These are phyloP conservation scores for Apoda limacodes DNA, from an alignment of 2,888 invertebrate genomes.

Conservation along the genomic window DNA sequence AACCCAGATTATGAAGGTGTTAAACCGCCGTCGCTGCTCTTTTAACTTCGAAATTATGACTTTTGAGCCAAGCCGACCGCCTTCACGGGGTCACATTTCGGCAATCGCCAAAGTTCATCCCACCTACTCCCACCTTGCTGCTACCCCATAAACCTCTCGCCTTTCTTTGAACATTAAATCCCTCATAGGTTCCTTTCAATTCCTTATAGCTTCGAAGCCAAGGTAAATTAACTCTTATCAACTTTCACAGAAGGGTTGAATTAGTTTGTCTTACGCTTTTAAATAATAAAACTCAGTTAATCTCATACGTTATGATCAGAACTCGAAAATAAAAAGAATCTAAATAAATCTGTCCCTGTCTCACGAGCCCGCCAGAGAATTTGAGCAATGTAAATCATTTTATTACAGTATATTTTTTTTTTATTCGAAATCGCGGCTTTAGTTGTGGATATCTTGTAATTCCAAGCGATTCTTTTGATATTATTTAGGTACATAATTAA, in stretches of 20 bases:
- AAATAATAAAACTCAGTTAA: conserved; percentile 45
- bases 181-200: conserved; percentile 25
- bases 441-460: no score
- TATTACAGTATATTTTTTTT: conserved; percentile 55
- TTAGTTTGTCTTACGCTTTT: conserved; percentile 28
- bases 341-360: conserved; percentile 60
- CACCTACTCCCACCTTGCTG: conserved; percentile 35
- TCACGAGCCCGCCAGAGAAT: conserved; percentile 50
- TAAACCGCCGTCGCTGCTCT: conserved; percentile 59
- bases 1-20: conserved; percentile 68
- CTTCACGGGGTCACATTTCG: conserved; percentile 59
- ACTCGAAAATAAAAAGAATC: conserved; percentile 48
- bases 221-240: conserved; percentile 4
- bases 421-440: conserved; percentile 47
- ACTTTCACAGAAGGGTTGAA: not conserved
- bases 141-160: conserved; percentile 42
- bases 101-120: conserved; percentile 46
- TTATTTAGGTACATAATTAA: no score
- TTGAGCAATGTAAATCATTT: conserved; percentile 67
- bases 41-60: conserved; percentile 67
- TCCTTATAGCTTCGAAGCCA: conserved; percentile 27
- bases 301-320: conserved; percentile 62
- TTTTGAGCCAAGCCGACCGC: conserved; percentile 40
- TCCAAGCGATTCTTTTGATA: conserved; percentile 9
- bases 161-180: conserved; percentile 46